A percentile compares a stretch with the other conserved stretches of the same genome.
Evolutionary conservation across 1,140 invertebrate species (phyloP).

Genomic region (Pseudachorutes palmiensis): DNA sequence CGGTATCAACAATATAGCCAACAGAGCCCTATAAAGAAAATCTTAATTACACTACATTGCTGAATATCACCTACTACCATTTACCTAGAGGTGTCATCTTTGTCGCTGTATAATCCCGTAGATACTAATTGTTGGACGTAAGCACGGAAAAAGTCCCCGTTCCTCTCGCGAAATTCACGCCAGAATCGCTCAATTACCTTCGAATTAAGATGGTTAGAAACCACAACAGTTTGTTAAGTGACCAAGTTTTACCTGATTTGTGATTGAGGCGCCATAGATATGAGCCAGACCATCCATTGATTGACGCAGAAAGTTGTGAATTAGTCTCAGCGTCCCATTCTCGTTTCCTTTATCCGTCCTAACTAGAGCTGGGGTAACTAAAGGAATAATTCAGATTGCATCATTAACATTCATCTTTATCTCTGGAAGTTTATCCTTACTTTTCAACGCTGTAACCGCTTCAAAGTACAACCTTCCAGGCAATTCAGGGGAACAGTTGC

Average conservation of each 20-base stretch:
- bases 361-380: neutral
- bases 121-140: neutral
- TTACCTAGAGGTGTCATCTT: neutral
- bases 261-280: neutral
- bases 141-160: neutral
- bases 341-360: neutral
- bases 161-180: neutral
- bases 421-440: neutral
- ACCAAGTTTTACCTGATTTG: slow-evolving; percentile 2
- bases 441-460: neutral
- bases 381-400: neutral
- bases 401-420: neutral
- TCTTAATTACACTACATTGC: neutral
- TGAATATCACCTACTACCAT: no score
- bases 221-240: neutral
- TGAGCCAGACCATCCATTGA: neutral
- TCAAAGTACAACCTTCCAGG: neutral
- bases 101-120: neutral
- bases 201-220: neutral
- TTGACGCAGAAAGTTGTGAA: neutral
- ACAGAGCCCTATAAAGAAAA: neutral
- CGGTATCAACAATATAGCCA: neutral
- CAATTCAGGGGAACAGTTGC: neutral
- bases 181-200: neutral
- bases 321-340: neutral